Evolutionary conservation across 2,888 invertebrate genomes (phyloP).

Genomic region (Leptinotarsa haldemani): DNA sequence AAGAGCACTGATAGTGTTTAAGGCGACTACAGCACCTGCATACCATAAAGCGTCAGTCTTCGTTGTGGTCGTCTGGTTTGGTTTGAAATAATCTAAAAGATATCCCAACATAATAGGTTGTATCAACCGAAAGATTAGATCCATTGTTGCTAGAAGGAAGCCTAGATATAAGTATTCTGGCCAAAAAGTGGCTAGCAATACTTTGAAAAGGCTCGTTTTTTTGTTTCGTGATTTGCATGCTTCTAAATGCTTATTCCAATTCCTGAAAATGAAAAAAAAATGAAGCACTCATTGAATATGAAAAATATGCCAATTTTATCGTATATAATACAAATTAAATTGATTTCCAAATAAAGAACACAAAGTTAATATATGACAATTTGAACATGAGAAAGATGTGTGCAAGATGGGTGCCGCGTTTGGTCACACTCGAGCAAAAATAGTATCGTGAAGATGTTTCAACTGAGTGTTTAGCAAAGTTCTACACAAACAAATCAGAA

Average conservation of each 20-base stretch:
- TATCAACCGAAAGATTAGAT: constrained; percentile 71
- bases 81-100: constrained; percentile 75
- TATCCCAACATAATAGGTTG: constrained; percentile 76
- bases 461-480: no score
- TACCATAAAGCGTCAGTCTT: constrained; percentile 74
- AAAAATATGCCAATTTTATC: neutral
- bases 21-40: constrained; percentile 70
- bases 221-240: constrained; percentile 69
- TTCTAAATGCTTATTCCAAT: constrained; percentile 76
- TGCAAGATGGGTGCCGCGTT: no score
- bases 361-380: no score
- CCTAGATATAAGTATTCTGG: constrained; percentile 74
- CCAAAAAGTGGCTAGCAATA: constrained; percentile 76
- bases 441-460: no score
- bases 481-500: no score
- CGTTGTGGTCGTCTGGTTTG: constrained; percentile 65
- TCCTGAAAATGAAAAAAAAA: constrained; percentile 66
- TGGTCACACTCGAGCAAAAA: no score
- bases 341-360: neutral
- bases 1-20: constrained; percentile 71
- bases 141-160: constrained; percentile 72
- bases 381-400: no score
- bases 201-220: constrained; percentile 74
- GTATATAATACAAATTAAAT: neutral
- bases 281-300: neutral